Evolutionary conservation across 2,888 invertebrate genomes (phyloP).

Genomic region (Cataglyphis cursor): DNA sequence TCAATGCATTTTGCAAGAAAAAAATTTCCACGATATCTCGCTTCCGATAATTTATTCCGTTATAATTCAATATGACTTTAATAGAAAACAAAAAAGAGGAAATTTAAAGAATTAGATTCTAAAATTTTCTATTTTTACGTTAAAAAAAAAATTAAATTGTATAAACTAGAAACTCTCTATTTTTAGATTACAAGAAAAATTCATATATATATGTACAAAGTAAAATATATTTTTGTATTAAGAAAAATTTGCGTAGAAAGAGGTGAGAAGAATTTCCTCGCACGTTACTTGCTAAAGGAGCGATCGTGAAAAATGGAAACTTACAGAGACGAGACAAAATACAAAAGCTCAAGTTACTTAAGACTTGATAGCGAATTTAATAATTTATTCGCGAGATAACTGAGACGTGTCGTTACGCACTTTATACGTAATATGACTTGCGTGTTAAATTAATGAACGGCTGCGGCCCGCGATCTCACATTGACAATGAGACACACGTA

Average conservation of each 20-base stretch:
- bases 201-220: neutral
- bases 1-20: neutral
- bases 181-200: conserved; percentile 20
- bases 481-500: conserved; percentile 58
- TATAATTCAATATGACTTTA: neutral
- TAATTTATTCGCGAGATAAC: conserved; percentile 41
- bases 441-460: conserved; percentile 55
- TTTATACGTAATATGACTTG: conserved; percentile 54
- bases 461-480: conserved; percentile 56
- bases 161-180: neutral
- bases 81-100: neutral
- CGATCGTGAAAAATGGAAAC: neutral
- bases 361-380: conserved; percentile 34
- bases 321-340: conserved; percentile 15
- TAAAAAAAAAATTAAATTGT: neutral
- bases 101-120: neutral
- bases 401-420: conserved; percentile 51
- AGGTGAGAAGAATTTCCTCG: conserved; percentile 1
- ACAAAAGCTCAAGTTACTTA: conserved; percentile 18
- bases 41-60: neutral
- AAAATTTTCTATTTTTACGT: conserved; percentile 1
- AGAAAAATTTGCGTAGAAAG: conserved; percentile 38
- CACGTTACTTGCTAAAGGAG: neutral
- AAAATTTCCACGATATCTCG: neutral
- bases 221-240: conserved; percentile 19